A percentile compares a stretch with the other conserved stretches of the same genome.
These are phyloP conservation scores for Camponotus fellah DNA, from an alignment of 2,888 invertebrate species.

Conservation along the genomic window DNA sequence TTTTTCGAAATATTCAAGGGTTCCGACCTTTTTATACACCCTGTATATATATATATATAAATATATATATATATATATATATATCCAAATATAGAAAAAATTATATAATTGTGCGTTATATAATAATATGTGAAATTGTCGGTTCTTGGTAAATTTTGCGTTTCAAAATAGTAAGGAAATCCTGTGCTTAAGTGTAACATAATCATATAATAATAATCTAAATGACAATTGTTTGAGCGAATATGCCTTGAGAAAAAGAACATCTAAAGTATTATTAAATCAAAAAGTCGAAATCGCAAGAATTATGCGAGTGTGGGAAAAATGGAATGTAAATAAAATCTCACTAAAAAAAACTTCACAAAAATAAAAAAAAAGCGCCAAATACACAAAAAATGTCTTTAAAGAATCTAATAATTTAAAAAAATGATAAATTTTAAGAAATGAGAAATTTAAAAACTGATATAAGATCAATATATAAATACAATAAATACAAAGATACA, in stretches of 20 bases:
- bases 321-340: constrained; percentile 7
- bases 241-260: neutral
- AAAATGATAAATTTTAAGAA: no score
- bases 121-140: neutral
- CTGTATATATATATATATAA: neutral
- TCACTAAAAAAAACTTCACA: no score
- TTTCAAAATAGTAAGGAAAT: neutral
- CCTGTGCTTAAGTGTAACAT: neutral
- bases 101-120: neutral
- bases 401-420: no score
- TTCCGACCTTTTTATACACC: no score
- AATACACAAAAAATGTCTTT: no score
- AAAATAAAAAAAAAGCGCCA: no score
- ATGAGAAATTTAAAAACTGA: no score
- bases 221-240: neutral
- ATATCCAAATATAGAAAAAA: neutral
- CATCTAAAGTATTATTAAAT: neutral
- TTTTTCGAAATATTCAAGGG: no score
- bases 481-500: no score
- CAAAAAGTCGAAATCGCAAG: neutral
- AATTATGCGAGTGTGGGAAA: constrained; percentile 4
- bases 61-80: neutral
- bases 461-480: no score
- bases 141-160: neutral
- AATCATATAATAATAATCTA: neutral